A percentile compares a stretch with the other conserved stretches of the same genome.
phyloP scores from a whole-genome alignment of 2,797 vertebrate genomes.

The Rhinophrynus dorsalis region DNA sequence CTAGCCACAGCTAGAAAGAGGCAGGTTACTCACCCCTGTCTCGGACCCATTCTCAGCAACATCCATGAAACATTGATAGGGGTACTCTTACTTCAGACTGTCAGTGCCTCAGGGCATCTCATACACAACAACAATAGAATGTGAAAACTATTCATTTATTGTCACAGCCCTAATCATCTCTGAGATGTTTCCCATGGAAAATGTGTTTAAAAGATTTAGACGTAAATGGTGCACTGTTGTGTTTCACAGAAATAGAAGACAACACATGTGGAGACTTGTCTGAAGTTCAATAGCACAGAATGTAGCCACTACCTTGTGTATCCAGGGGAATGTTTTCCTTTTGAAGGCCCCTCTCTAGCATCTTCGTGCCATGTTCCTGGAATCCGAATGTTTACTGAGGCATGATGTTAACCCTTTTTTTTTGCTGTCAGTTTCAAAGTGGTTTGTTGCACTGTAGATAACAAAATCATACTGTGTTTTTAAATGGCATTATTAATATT shows the following conservation, averaged over 20 bases:
- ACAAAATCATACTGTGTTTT: too few relatives aligned
- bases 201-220: not conserved
- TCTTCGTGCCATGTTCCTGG: not conserved
- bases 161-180: not conserved
- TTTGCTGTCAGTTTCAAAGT: not conserved
- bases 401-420: not conserved
- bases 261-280: slow-evolving; percentile 3
- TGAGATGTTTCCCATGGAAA: not conserved
- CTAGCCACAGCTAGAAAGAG: too few relatives aligned
- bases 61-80: too few relatives aligned
- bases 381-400: not conserved
- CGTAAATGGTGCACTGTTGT: not conserved
- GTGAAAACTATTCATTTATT: too few relatives aligned
- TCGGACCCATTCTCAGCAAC: too few relatives aligned
- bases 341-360: not conserved
- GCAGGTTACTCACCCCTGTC: too few relatives aligned
- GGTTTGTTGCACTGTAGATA: not conserved
- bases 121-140: too few relatives aligned
- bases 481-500: too few relatives aligned
- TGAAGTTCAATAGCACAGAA: not conserved
- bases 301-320: too few relatives aligned
- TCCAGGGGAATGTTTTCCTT: not conserved
- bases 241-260: not conserved
- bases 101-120: too few relatives aligned
- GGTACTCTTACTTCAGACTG: too few relatives aligned